Percentiles rank a stretch among this genome's conserved stretches.
These are phyloP conservation scores for Geodia barretti DNA, from an alignment of 37 sponge, comb jelly and placozoan species.

Conservation along the genomic window DNA sequence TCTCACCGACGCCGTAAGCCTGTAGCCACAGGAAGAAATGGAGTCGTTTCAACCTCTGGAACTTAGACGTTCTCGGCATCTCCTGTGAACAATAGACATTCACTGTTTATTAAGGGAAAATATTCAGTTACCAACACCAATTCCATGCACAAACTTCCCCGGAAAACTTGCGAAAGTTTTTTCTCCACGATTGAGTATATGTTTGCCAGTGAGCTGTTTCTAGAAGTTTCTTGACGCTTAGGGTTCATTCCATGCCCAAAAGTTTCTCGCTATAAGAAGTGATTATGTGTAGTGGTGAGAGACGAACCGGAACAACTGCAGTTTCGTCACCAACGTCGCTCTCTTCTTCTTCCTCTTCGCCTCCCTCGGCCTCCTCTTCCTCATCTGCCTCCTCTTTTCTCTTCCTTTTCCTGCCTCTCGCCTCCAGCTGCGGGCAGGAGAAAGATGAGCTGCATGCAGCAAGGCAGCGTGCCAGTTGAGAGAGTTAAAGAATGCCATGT, in stretches of 20 bases:
- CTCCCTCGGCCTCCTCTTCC: slow-evolving; percentile 12
- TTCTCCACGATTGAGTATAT: no score
- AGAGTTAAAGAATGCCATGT: no score
- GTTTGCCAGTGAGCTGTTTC: no score
- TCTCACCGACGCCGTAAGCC: slow-evolving; percentile 1
- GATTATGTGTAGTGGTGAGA: no score
- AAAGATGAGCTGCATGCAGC: not conserved
- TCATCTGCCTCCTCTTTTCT: slow-evolving; percentile 14
- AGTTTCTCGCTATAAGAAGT: no score
- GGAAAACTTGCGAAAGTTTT: no score
- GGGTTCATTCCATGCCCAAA: no score
- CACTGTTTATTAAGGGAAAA: no score
- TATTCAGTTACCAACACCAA: no score
- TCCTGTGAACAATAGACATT: not conserved
- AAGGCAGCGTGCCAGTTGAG: not conserved
- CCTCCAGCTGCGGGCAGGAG: not conserved
- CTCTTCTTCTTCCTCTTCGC: slow-evolving; percentile 2
- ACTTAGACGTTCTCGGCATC: not conserved
- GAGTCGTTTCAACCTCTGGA: slow-evolving; percentile 40
- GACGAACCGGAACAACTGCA: no score
- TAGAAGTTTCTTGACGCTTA: no score
- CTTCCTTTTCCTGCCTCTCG: slow-evolving; percentile 6
- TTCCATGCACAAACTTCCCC: no score
- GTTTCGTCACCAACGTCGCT: slow-evolving; percentile 8
- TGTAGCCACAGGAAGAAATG: slow-evolving; percentile 63